A percentile compares a stretch with the other conserved stretches of the same genome.
Evolutionary conservation across 1,140 invertebrate species (phyloP).

Genomic region (Carposina sasakii): DNA sequence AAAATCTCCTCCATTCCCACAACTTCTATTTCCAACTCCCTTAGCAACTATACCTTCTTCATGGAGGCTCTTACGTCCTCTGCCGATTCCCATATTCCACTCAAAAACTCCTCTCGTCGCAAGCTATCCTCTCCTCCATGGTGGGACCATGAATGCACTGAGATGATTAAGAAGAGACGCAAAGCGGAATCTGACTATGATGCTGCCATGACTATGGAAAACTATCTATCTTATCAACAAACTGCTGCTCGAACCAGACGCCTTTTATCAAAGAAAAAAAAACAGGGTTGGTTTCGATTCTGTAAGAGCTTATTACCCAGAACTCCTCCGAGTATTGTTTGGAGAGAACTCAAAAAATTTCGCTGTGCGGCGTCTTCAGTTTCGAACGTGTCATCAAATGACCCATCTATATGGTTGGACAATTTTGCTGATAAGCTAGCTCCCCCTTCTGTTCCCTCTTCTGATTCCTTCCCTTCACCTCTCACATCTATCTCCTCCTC

Average conservation of each 20-base stretch:
- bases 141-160: slow-evolving; percentile 12
- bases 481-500: background rate
- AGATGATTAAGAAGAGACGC: slow-evolving; percentile 3
- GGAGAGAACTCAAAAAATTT: slow-evolving; percentile 8
- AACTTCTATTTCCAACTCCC: background rate
- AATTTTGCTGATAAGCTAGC: slow-evolving; percentile 4
- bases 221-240: background rate
- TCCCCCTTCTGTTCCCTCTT: background rate
- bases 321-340: background rate
- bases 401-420: background rate
- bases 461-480: background rate
- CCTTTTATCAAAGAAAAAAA: slow-evolving; percentile 2
- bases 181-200: slow-evolving; percentile 8
- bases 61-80: background rate
- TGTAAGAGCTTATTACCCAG: slow-evolving; percentile 1
- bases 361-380: background rate
- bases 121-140: slow-evolving; percentile 1
- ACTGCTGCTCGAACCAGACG: background rate
- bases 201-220: background rate
- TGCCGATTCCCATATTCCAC: slow-evolving; percentile 5
- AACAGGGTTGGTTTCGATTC: slow-evolving; percentile 3
- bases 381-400: background rate
- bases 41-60: background rate
- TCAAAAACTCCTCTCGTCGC: background rate
- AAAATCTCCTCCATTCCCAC: background rate